A percentile compares a stretch with the other conserved stretches of the same genome.
phyloP scores from a whole-genome alignment of 2,113 vertebrate genomes.

The Picathartes gymnocephalus region DNA sequence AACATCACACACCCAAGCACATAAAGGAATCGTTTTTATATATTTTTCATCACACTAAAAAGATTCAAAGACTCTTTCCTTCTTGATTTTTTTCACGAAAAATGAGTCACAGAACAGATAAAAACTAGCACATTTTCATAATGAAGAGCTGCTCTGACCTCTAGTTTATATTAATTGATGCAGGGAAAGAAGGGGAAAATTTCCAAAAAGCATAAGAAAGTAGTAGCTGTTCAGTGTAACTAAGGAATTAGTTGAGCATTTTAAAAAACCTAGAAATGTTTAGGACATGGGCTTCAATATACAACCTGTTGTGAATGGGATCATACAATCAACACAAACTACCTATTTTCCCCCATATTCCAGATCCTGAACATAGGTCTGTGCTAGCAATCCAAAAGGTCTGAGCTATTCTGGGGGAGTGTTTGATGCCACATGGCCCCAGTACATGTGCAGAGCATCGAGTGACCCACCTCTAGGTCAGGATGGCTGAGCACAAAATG shows the following conservation, averaged over 20 bases:
- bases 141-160: background rate
- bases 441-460: background rate
- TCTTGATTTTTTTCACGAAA: background rate
- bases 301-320: background rate
- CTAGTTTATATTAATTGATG: background rate
- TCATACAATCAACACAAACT: background rate
- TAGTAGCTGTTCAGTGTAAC: background rate
- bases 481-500: background rate
- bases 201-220: background rate
- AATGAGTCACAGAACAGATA: background rate
- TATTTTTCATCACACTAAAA: background rate
- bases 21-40: background rate
- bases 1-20: background rate
- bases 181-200: background rate
- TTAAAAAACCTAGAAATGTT: background rate
- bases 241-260: background rate
- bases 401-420: background rate
- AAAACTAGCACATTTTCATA: background rate
- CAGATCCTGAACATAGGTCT: background rate
- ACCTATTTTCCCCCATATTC: background rate
- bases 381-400: background rate
- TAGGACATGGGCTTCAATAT: background rate
- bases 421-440: background rate
- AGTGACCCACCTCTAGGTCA: background rate
- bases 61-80: background rate